Evolutionary conservation across 2,797 vertebrate species (phyloP), one percentile per base, ranked within the genome.

Genomic region (Amblyraja radiata): DNA sequence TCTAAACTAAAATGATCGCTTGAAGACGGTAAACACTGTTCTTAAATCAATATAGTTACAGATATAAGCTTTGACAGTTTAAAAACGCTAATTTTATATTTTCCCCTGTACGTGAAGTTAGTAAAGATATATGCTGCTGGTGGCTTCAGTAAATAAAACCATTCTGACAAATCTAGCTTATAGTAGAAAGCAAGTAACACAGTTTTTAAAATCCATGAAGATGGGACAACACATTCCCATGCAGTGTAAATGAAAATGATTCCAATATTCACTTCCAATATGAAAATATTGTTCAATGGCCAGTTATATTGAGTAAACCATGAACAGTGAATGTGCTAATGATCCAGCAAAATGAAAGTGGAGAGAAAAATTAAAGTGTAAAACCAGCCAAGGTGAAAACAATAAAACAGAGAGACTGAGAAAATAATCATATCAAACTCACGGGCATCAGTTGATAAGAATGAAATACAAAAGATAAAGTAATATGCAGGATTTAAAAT

Each of bases 11-110:
- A 46, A 46, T 46, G 65, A 86, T 6, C 83, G 86, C 58, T 86
- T 61, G 83, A 86, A 61, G 83, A 86, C 58, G 32, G 25, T 86
- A 28, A 86, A 83, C 65, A n/a, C n/a, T 65, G 83, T 28, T 86
- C 61, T 86, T 86, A 65, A 65, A 86, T 86, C 83, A 86, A 86
- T 86, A 32, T 61, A 63, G 83, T 86, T 86, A 63, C 58, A 16
- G 83, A 65, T 58, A 86, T 63, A 63, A 16, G 16, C 32, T 25
- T n/a, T 77, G 74, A 28, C 10, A 63, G 6, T 16, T 63, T 13
- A 63, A 86, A 61, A 63, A 63, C 63, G n/a, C n/a, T 63, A 65
- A 65, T 65, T 25, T 13, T 86, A 86, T 86, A 25, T 14, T 86
- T 86, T 65, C 25, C 28, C 16, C 13, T 86, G 9, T 65, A 58